These are phyloP conservation scores for Glaucopsyche alexis DNA, from an alignment of 2,888 invertebrate species.

Conservation along the genomic window DNA sequence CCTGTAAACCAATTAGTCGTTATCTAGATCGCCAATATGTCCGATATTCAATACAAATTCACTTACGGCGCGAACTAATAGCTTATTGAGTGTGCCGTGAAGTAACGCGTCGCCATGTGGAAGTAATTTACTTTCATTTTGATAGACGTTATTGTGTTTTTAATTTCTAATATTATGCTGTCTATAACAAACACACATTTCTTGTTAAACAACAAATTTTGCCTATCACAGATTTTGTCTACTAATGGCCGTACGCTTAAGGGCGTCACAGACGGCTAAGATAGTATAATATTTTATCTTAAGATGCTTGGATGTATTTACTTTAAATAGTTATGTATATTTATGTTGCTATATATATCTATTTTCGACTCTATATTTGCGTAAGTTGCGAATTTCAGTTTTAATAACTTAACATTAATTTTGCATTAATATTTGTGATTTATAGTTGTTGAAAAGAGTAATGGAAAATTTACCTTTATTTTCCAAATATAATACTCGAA, in stretches of 20 bases:
- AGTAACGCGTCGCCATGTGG: background rate
- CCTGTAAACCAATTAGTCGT: slow-evolving; percentile 6
- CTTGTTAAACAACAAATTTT: background rate
- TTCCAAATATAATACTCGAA: too few relatives aligned
- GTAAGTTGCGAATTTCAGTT: background rate
- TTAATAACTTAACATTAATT: too few relatives aligned
- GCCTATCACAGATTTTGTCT: background rate
- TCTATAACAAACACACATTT: too few relatives aligned
- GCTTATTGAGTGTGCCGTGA: background rate
- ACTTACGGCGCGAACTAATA: background rate
- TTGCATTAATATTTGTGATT: too few relatives aligned
- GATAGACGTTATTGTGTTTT: too few relatives aligned
- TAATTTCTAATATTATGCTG: too few relatives aligned
- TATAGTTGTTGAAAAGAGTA: too few relatives aligned
- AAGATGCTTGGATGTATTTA: too few relatives aligned
- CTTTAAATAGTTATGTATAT: background rate
- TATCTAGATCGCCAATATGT: slow-evolving; percentile 17
- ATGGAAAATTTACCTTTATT: too few relatives aligned
- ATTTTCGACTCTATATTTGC: background rate
- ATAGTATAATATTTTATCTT: background rate
- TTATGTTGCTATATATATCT: background rate
- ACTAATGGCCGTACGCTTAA: background rate
- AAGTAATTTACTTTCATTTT: background rate
- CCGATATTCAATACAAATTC: slow-evolving; percentile 12
- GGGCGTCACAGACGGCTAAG: too few relatives aligned